Evolutionary conservation across 2,797 vertebrate genomes (phyloP).

Genomic region (Antennarius maculatus): DNA sequence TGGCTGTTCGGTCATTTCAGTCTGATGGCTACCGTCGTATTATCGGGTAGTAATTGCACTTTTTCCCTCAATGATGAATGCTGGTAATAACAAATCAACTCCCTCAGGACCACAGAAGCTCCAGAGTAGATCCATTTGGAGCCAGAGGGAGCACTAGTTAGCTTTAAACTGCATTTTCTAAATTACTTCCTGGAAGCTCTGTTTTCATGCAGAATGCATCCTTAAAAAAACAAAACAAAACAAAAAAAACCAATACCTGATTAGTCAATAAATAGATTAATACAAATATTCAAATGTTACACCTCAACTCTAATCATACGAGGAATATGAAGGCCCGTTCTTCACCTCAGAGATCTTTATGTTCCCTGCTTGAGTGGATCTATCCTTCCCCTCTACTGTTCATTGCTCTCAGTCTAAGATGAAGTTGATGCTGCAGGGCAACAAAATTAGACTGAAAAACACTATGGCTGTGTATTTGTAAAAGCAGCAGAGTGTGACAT

Average conservation of each 20-base stretch:
- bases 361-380: background rate
- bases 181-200: conserved; percentile 34
- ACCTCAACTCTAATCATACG: background rate
- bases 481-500: conserved; percentile 7
- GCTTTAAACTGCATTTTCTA: conserved; percentile 19
- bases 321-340: background rate
- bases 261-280: background rate
- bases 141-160: conserved; percentile 15
- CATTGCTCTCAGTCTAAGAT: conserved; percentile 17
- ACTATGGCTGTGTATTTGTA: conserved; percentile 5
- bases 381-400: conserved; percentile 24
- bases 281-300: background rate
- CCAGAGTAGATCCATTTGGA: conserved; percentile 34
- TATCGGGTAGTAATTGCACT: background rate
- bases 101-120: conserved; percentile 26
- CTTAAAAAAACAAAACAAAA: too few relatives aligned
- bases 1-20: conserved; percentile 14
- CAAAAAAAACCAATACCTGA: background rate
- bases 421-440: conserved; percentile 41
- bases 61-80: conserved; percentile 3
- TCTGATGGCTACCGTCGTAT: background rate
- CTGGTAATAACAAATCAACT: conserved; percentile 9
- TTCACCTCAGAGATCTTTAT: conserved; percentile 22
- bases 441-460: conserved; percentile 35
- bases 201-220: background rate